Conservation (phyloP, 2,797 vertebrate genomes). For the Bradypodion pumilum region DNA sequence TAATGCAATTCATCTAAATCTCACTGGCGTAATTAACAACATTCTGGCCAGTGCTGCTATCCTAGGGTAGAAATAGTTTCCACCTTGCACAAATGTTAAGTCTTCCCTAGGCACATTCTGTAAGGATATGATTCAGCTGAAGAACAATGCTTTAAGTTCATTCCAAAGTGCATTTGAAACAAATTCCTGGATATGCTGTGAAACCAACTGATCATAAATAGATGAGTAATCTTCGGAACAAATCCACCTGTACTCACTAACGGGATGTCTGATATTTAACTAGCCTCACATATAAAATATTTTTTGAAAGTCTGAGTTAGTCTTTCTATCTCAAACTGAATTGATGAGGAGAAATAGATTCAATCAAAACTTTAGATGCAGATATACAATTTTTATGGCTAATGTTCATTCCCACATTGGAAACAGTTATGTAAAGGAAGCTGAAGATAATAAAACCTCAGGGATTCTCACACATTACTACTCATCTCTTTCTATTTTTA, state of each 20-base stretch:
- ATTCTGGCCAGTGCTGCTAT: background rate
- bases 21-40: no score
- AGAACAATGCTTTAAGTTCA: background rate
- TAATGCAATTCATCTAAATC: no score
- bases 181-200: background rate
- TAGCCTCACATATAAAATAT: background rate
- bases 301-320: no score
- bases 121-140: background rate
- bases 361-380: background rate
- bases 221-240: background rate
- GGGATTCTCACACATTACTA: background rate
- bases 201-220: background rate
- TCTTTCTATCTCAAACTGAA: background rate
- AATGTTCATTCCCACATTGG: background rate
- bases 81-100: background rate
- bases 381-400: background rate
- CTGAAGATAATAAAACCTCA: background rate
- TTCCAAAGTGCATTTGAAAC: background rate
- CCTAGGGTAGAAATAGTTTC: background rate
- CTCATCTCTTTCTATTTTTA: background rate
- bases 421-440: background rate
- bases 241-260: background rate
- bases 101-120: background rate
- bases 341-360: background rate
- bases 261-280: background rate